phyloP scores from a whole-genome alignment of 92 coral and sea anemone species.

The Epizoanthus ramosus region DNA sequence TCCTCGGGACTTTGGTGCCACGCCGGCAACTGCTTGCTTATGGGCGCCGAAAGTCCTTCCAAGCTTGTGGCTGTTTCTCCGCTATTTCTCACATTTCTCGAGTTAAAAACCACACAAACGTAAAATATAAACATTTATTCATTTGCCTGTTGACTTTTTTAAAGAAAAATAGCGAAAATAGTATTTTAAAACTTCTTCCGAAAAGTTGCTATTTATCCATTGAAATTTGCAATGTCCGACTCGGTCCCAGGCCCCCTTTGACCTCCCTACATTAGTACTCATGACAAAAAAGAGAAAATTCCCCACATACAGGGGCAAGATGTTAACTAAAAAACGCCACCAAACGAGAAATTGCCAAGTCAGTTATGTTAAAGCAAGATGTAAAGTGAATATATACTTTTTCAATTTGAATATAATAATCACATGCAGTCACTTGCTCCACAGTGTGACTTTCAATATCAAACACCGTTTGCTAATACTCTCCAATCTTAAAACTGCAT shows the following conservation, averaged over 20 bases:
- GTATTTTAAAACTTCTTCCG: too few species aligned
- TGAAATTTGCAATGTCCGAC: neutral
- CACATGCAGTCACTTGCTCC: too few species aligned
- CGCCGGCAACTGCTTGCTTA: neutral
- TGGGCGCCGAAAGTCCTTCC: neutral
- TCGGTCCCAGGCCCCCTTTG: constrained; percentile 17
- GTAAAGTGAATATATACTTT: too few species aligned
- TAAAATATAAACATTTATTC: neutral
- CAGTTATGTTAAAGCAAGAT: too few species aligned
- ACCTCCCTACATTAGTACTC: neutral
- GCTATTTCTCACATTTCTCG: neutral
- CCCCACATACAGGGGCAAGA: too few species aligned
- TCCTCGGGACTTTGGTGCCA: neutral
- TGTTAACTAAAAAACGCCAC: too few species aligned
- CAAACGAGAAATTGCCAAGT: too few species aligned
- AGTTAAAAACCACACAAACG: neutral
- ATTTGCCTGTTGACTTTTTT: neutral
- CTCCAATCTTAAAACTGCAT: too few species aligned
- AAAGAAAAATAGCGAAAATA: neutral
- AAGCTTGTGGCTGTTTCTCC: neutral
- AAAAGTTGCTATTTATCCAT: neutral
- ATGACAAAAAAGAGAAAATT: too few species aligned
- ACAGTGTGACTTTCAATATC: too few species aligned
- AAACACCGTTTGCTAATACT: too few species aligned
- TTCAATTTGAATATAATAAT: too few species aligned